Conservation (phyloP, 2,797 vertebrate genomes). For the Synanceia verrucosa region DNA sequence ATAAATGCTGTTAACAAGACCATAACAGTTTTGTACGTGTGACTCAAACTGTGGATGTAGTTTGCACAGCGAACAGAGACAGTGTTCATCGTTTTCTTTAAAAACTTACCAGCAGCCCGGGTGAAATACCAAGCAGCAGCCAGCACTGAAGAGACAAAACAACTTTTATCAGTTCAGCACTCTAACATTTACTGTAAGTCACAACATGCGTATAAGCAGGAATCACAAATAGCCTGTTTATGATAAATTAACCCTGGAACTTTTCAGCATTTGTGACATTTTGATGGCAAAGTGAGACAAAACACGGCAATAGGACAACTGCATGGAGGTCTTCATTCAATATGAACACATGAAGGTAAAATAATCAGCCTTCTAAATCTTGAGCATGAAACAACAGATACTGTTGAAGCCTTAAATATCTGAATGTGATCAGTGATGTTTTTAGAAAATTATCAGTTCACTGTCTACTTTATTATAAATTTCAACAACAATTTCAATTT, state of each 20-base stretch:
- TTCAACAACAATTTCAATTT: too few relatives aligned
- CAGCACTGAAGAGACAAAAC: conserved; percentile 60
- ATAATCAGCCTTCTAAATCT: not conserved
- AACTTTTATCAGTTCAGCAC: not conserved
- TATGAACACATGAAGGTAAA: too few relatives aligned
- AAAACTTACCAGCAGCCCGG: conserved; percentile 39
- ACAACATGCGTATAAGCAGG: not conserved
- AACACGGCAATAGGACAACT: too few relatives aligned
- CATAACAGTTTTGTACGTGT: not conserved
- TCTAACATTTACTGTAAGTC: not conserved
- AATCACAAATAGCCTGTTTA: not conserved
- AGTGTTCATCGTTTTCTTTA: not conserved
- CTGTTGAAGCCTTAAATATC: not conserved
- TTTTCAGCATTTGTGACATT: not conserved
- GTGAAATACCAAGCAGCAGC: conserved; percentile 51
- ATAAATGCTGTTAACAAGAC: too few relatives aligned
- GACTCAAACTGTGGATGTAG: too few relatives aligned
- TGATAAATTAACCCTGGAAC: not conserved
- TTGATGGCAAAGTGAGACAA: too few relatives aligned
- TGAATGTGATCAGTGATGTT: too few relatives aligned
- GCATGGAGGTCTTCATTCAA: too few relatives aligned
- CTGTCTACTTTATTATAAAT: not conserved
- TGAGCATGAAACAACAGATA: not conserved
- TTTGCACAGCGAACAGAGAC: too few relatives aligned
- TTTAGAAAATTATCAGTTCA: too few relatives aligned